Evolutionary conservation across 2,888 invertebrate species (phyloP), one percentile per base, ranked within the genome.

Genomic region (Autographa pulchrina): DNA sequence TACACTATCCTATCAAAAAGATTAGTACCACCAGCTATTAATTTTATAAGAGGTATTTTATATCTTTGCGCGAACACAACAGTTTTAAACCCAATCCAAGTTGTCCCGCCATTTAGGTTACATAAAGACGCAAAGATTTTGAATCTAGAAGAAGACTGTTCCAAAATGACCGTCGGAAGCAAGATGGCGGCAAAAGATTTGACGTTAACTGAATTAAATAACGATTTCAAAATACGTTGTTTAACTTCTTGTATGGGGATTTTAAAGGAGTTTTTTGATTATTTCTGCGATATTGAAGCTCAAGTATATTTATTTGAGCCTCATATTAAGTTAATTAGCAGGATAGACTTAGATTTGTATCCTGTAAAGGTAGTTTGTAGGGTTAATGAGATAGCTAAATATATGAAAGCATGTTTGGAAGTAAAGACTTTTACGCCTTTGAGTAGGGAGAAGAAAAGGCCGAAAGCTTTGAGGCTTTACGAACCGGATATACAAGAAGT

Each of bases 401-500:
- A 95, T 62, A 95, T 97, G 86, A 93, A 95, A 75, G 91, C 96
- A 62, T 88, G 85, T 16, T 92, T 97, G 68, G 95, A 93, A 62
- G 92, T 96, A 7, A 96, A 96, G 76, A 96, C 96, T 38, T 93
- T 97, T 73, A 94, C 96, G 16, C 96, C 96, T 58, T 84, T 97
- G 70, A 88, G 96, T 14, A 89, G 96, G 72, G 97, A 97, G 61
- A 97, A 97, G 82, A 97, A 97, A 78, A 97, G 97, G 88, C 98
- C 98, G 0, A 98, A 98, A 91, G 97, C 98, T 0, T 93, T 99
- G 79, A 97, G 98, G 84, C 91, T 98, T 64, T 98, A 98, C 86
- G 99, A 99, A 90, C 99, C 99, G 0, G 97, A 97, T 85, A 97
- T 99, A 76, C 98, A 98, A 84, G 97, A 97, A 91, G 97, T 98